These are phyloP conservation scores for Mobula hypostoma DNA, from an alignment of 2,113 vertebrate species.

Conservation along the genomic window DNA sequence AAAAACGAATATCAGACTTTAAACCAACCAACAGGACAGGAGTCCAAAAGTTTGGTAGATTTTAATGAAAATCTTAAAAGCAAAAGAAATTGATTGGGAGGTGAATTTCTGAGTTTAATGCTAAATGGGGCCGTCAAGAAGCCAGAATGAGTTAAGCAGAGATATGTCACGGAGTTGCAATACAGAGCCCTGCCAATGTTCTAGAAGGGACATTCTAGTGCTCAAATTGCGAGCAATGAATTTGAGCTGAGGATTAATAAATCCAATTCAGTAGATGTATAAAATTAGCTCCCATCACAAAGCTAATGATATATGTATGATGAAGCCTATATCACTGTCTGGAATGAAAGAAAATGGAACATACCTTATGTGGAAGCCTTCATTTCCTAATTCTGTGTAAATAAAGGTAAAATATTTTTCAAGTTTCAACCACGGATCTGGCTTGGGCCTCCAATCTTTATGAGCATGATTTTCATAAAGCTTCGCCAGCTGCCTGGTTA, in stretches of 20 bases:
- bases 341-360: neutral
- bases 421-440: slow-evolving; percentile 92
- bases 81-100: neutral
- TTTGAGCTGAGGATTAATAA: neutral
- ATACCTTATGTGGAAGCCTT: slow-evolving; percentile 2
- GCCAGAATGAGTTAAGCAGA: neutral
- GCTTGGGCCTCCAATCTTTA: slow-evolving; percentile 94
- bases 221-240: neutral
- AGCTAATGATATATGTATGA: neutral
- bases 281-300: neutral
- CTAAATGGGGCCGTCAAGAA: neutral
- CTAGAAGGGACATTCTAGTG: no score
- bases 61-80: neutral
- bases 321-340: neutral
- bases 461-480: slow-evolving; percentile 96
- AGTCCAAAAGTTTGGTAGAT: neutral
- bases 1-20: neutral
- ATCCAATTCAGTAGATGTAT: neutral
- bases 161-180: neutral
- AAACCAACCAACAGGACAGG: neutral
- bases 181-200: neutral
- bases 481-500: slow-evolving; percentile 90
- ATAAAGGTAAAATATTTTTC: slow-evolving; percentile 88
- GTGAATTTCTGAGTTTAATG: neutral
- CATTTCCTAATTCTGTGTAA: slow-evolving; percentile 67